phyloP scores from a whole-genome alignment of 2,797 vertebrate species.

The Pantherophis vulpinus region DNA sequence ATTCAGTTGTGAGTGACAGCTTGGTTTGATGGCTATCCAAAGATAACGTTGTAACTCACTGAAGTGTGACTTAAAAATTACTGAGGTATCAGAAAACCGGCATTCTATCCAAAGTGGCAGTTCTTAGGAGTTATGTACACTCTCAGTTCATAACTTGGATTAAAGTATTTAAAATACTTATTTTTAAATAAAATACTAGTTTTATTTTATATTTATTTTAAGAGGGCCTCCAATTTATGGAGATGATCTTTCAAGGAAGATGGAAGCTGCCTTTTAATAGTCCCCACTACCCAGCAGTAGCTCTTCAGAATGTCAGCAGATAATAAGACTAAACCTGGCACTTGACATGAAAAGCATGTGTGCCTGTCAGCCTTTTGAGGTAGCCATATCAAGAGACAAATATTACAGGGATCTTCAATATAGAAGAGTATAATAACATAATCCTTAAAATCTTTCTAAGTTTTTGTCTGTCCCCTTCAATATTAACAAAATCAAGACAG shows the following conservation, averaged over 20 bases:
- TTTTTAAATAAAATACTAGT: not conserved
- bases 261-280: not conserved
- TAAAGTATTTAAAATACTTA: not conserved
- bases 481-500: not conserved
- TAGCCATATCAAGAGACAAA: not conserved
- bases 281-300: not conserved
- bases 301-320: not conserved
- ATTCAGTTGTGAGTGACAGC: slow-evolving; percentile 12
- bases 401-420: not conserved
- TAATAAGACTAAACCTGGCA: not conserved
- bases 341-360: not conserved
- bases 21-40: slow-evolving; percentile 25
- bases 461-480: not conserved
- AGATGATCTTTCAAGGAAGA: not conserved
- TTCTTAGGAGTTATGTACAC: slow-evolving; percentile 6
- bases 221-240: not conserved
- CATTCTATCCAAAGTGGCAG: slow-evolving; percentile 7
- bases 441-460: not conserved
- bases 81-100: not conserved
- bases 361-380: not conserved
- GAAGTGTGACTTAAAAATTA: slow-evolving; percentile 17
- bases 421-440: not conserved
- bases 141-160: not conserved
- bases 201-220: slow-evolving; percentile 1
- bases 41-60: slow-evolving; percentile 20